Conservation (phyloP, 2,113 vertebrate genomes). For the Poeciliopsis occidentalis region DNA sequence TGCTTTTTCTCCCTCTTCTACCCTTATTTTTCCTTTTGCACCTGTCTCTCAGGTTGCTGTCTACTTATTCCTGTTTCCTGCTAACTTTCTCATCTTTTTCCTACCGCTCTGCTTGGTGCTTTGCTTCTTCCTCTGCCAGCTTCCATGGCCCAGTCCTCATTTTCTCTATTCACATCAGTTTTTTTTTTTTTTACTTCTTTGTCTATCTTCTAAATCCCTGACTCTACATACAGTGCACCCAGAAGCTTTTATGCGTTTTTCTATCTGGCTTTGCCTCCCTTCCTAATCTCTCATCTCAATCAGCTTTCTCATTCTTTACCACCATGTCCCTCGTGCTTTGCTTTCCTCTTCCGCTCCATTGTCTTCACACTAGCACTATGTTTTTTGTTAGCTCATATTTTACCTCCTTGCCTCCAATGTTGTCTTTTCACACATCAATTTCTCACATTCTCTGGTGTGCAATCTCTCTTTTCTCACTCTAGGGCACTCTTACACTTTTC, state of each 20-base stretch:
- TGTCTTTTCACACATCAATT: conserved; percentile 53
- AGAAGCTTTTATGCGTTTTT: conserved; percentile 51
- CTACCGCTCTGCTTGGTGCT: neutral
- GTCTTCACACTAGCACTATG: conserved; percentile 39
- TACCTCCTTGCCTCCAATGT: neutral
- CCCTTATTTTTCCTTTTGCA: conserved; percentile 18
- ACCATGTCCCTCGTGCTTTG: conserved; percentile 40
- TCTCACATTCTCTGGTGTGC: conserved; percentile 56
- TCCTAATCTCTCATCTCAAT: conserved; percentile 72
- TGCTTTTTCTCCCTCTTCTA: conserved; percentile 20
- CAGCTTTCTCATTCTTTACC: conserved; percentile 47
- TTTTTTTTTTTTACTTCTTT: conserved; percentile 15
- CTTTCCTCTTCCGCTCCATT: conserved; percentile 25
- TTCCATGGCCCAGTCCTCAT: conserved; percentile 39
- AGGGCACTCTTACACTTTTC: conserved; percentile 43
- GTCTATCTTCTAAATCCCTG: conserved; percentile 35
- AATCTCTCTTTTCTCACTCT: conserved; percentile 62
- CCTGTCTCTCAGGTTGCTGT: conserved; percentile 31
- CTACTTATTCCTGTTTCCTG: conserved; percentile 19
- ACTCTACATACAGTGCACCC: conserved; percentile 50
- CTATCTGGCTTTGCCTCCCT: conserved; percentile 58
- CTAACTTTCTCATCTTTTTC: conserved; percentile 25
- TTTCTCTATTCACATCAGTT: conserved; percentile 20
- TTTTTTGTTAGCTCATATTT: conserved; percentile 18
- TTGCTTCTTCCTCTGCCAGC: conserved; percentile 21